Evolutionary conservation across 2,797 vertebrate species (phyloP).

Genomic region (Chaunax sp.): DNA sequence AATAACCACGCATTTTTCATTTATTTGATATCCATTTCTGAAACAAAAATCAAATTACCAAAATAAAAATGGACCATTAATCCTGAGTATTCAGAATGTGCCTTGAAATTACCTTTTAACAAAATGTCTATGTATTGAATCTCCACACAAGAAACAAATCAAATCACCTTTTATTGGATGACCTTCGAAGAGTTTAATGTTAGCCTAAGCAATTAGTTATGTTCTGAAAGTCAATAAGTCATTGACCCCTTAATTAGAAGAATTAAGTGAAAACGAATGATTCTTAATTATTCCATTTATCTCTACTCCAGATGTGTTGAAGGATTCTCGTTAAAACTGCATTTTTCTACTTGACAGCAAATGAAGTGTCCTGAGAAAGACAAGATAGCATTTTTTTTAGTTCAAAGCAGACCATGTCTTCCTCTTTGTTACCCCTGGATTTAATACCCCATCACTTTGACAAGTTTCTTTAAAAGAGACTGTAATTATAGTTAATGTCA

Average conservation of each 20-base stretch:
- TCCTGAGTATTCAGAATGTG: not conserved
- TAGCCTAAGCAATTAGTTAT: slow-evolving; percentile 43
- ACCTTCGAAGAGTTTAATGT: slow-evolving; percentile 28
- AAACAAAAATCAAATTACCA: no score
- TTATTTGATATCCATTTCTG: no score
- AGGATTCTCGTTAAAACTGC: slow-evolving; percentile 19
- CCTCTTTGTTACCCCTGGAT: slow-evolving; percentile 53
- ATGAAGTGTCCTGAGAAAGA: slow-evolving; percentile 24
- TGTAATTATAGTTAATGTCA: slow-evolving; percentile 60
- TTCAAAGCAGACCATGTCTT: slow-evolving; percentile 50
- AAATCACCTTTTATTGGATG: slow-evolving; percentile 18
- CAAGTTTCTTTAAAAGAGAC: slow-evolving; percentile 42
- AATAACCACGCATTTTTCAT: no score
- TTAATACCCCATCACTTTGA: slow-evolving; percentile 58
- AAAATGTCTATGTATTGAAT: not conserved
- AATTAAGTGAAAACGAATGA: slow-evolving; percentile 51
- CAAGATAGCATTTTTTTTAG: slow-evolving; percentile 25
- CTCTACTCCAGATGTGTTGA: slow-evolving; percentile 51
- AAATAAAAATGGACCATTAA: no score
- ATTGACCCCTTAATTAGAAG: slow-evolving; percentile 49
- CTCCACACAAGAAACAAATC: slow-evolving; percentile 9
- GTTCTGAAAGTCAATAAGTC: slow-evolving; percentile 52
- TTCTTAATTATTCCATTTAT: slow-evolving; percentile 55
- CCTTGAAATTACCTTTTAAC: not conserved
- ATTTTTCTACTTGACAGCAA: slow-evolving; percentile 36